Conservation (phyloP, 1,140 invertebrate genomes). For the Heterodera schachtii region DNA sequence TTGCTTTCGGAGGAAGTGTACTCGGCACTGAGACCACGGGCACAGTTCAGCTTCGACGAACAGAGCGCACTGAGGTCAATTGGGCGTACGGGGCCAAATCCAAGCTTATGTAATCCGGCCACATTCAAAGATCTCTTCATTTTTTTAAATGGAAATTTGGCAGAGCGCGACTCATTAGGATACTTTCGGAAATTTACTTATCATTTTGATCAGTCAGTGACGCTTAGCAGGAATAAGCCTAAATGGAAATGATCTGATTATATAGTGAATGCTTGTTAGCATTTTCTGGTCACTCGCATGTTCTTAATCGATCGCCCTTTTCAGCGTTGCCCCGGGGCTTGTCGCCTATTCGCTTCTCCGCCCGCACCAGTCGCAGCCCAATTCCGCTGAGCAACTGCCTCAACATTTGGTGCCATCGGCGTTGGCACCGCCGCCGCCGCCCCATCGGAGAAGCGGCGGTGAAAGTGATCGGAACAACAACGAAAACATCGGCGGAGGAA, state of each 20-base stretch:
- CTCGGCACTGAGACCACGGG: constrained; percentile 59
- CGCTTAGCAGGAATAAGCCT: too few relatives aligned
- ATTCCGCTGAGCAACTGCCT: background rate
- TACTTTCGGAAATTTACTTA: too few relatives aligned
- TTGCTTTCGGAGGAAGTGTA: constrained; percentile 63
- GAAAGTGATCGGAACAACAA: constrained; percentile 12
- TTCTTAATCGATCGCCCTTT: background rate
- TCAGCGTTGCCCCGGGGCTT: constrained; percentile 48
- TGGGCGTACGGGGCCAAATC: too few relatives aligned
- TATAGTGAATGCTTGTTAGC: background rate
- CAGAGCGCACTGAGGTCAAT: constrained; percentile 38
- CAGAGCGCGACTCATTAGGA: too few relatives aligned
- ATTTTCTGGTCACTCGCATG: background rate
- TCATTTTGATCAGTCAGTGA: too few relatives aligned
- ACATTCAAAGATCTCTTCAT: too few relatives aligned
- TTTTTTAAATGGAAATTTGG: too few relatives aligned
- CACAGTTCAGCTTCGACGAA: constrained; percentile 55
- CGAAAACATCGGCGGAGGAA: too few relatives aligned
- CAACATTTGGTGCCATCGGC: background rate
- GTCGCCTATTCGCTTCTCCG: constrained; percentile 36
- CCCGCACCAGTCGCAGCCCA: background rate
- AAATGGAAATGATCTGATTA: too few relatives aligned
- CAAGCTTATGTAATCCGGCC: too few relatives aligned
- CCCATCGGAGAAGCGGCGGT: background rate
- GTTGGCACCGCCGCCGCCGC: background rate